These are phyloP conservation scores for Drosophila sucinea DNA, from an alignment of 1,140 invertebrate species.

Conservation along the genomic window DNA sequence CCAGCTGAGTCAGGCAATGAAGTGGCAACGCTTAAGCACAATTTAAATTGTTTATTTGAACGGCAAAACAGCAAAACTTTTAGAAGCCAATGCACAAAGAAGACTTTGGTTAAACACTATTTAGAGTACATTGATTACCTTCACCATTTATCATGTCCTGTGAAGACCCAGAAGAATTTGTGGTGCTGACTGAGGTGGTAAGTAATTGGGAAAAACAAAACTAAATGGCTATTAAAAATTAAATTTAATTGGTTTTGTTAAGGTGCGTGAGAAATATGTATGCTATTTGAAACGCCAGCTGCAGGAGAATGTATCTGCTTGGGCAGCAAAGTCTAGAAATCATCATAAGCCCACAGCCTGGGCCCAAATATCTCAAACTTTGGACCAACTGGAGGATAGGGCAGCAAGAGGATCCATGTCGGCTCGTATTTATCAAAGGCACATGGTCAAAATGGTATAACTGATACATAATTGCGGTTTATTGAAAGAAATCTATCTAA, in stretches of 20 bases:
- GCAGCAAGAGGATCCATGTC: constrained; percentile 68
- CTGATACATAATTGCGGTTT: not conserved
- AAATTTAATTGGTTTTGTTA: not conserved
- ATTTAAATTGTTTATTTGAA: constrained; percentile 47
- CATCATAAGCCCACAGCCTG: constrained; percentile 62
- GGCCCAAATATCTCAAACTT: constrained; percentile 55
- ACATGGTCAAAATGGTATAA: constrained; percentile 72
- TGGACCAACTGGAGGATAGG: constrained; percentile 54
- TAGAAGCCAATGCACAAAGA: not conserved
- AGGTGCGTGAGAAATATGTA: constrained; percentile 75
- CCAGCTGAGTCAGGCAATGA: constrained; percentile 7
- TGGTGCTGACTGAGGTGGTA: constrained; percentile 70
- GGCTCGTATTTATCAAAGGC: constrained; percentile 68
- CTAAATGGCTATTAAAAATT: not conserved
- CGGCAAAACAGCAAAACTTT: not conserved
- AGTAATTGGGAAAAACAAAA: not conserved
- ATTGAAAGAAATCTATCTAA: not conserved
- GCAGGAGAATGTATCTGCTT: constrained; percentile 65
- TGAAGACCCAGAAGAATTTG: constrained; percentile 45
- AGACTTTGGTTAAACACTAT: not conserved
- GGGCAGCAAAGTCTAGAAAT: constrained; percentile 59
- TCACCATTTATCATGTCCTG: constrained; percentile 31
- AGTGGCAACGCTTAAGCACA: constrained; percentile 18
- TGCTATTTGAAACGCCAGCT: constrained; percentile 71
- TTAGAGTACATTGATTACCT: not conserved